Evolutionary conservation across 2,113 vertebrate genomes (phyloP), one percentile per base, ranked within the genome.

Genomic region (Orycteropus afer): DNA sequence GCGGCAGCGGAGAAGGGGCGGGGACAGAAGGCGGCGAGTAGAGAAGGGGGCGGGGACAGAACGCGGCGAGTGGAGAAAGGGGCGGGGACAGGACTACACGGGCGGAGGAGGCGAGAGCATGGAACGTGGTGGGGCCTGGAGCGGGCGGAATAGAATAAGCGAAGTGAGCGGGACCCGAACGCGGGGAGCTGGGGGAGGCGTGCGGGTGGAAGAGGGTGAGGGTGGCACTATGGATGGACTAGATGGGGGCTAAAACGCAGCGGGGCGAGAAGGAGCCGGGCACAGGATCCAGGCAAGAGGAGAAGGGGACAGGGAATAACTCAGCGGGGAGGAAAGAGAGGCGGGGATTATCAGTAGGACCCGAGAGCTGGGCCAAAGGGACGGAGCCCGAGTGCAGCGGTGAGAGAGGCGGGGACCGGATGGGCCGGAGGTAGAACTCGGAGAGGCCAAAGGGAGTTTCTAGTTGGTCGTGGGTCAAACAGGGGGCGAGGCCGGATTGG

Each of bases 401-500:
- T 10, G 59, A 29, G 27, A 61, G 18, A 61, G 69, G 15, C 34
- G 57, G 6, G 37, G 25, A 20, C 10, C 0, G 14, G 10, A 12
- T 1, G 18, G n/a, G 12, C 32, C 84, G 25, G 55, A 69, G 79
- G 51, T 17, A 74, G 78, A 32, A 6, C 14, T 18, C 10, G 7
- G 63, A 8, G 20, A 14, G 29, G 32, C 12, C 47, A 22, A 37
- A 34, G 13, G 4, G 11, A 2, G 4, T 11, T 11, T n/a, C 5
- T 1, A 0, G 25, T 2, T 27, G 17, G 29, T 0, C 20, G 51
- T 2, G 42, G 88, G 10, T 1, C 1, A 1, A 11, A 1, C 14
- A 74, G 14, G 53, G 40, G n/a, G 23, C 5, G 61, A 61, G 55
- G 25, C 11, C 4, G 5, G 29, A 3, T 2, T 1, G 37, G 63